Evolutionary conservation across 2,113 vertebrate species (phyloP).

Genomic region (Gymnobelideus leadbeateri): DNA sequence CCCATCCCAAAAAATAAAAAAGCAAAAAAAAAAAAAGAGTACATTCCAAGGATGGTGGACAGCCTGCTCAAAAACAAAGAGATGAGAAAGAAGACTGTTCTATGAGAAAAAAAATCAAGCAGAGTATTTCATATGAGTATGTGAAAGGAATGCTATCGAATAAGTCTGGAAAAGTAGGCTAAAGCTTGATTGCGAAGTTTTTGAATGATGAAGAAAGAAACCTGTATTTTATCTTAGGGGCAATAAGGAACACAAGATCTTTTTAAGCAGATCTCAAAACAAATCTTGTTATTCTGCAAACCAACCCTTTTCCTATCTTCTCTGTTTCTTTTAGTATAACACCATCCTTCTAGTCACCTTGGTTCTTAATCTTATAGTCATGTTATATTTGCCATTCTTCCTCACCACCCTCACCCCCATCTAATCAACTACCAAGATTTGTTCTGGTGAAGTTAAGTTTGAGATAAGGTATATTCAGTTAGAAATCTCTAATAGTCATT

Average conservation of each 20-base stretch:
- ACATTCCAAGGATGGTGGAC: neutral
- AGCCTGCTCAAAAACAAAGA: neutral
- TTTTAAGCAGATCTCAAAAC: neutral
- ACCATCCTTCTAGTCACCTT: neutral
- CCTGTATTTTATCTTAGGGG: neutral
- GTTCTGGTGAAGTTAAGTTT: neutral
- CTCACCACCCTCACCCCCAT: neutral
- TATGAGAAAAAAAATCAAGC: neutral
- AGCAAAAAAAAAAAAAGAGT: too few species aligned
- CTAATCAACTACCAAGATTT: neutral
- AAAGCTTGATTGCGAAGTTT: neutral
- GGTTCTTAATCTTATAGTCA: neutral
- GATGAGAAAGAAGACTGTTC: neutral
- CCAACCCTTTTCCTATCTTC: neutral
- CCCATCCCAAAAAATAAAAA: too few species aligned
- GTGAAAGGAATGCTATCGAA: neutral
- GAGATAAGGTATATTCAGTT: neutral
- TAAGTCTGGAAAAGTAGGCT: neutral
- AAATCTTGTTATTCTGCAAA: neutral
- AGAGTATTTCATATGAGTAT: neutral
- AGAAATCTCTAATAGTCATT: neutral
- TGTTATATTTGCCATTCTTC: neutral
- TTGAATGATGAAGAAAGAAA: neutral
- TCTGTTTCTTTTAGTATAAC: neutral
- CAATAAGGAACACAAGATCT: too few species aligned